A percentile compares a stretch with the other conserved stretches of the same genome.
Conservation (phyloP, 2,113 vertebrate species). For the Notothenia rossii region DNA sequence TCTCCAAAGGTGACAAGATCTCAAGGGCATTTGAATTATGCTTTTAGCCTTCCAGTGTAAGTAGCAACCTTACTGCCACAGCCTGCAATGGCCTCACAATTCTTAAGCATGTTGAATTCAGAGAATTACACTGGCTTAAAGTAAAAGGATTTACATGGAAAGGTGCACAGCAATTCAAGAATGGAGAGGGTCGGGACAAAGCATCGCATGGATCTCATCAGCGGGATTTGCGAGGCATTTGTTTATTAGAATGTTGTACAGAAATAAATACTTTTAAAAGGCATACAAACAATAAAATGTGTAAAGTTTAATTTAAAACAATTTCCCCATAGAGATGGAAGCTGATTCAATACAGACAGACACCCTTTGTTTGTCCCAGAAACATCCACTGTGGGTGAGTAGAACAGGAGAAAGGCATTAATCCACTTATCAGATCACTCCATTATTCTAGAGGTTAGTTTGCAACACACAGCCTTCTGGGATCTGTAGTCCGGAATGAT, state of each 20-base stretch:
- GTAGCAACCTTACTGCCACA: slow-evolving; percentile 6
- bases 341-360: not conserved
- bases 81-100: slow-evolving; percentile 11
- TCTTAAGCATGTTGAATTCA: slow-evolving; percentile 49
- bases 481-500: slow-evolving; percentile 46
- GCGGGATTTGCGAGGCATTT: not conserved
- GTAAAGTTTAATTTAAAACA: too few species aligned
- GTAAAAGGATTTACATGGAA: slow-evolving; percentile 70
- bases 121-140: slow-evolving; percentile 74
- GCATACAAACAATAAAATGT: not conserved
- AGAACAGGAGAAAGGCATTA: slow-evolving; percentile 51
- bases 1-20: slow-evolving; percentile 40
- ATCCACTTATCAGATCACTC: slow-evolving; percentile 75
- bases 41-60: slow-evolving; percentile 27
- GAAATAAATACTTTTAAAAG: not conserved
- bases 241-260: not conserved
- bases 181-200: slow-evolving; percentile 15
- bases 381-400: slow-evolving; percentile 48
- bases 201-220: not conserved
- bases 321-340: not conserved
- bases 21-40: slow-evolving; percentile 37
- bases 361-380: slow-evolving; percentile 8
- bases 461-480: slow-evolving; percentile 12
- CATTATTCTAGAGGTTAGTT: slow-evolving; percentile 64
- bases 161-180: slow-evolving; percentile 18